Base-by-base conservation (phyloP, 2,888 invertebrate species). In the Tipula vernalis region DNA sequence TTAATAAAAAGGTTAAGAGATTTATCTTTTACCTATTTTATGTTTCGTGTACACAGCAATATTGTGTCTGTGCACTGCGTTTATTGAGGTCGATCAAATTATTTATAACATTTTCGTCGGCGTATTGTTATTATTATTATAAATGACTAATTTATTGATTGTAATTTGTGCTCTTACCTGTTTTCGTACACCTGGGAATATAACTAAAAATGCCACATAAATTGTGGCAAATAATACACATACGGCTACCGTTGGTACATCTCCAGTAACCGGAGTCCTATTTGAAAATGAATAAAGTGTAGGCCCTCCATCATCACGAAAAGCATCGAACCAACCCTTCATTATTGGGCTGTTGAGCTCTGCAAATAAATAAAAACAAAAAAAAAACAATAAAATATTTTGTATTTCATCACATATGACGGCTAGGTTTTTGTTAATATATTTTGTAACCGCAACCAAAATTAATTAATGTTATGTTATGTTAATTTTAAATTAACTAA, bases 281-380 rank as follows among this genome's bases (percentile, higher is more conserved):
- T 98, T 98, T 92, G 96, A 96, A 93, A 97, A 97, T 90, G 96
- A 96, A 93, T 99, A 99, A 89, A 98, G 95, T 89, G 98, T 98
- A 89, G 99, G 99, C 89, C 98, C 98, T 91, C 98, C 98, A 93
- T 98, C 97, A 93, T 95, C 96, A 91, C 99, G 96, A 94, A 98
- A 99, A 89, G 98, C 98, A 92, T 98, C 98, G 93, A 98, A 98
- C 98, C 98, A 98, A 93, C 98, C 98, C 94, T 95, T 96, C 97
- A 97, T 97, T 92, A 92, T 94, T 86, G 88, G 88, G 89, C 89
- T 89, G 89, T 89, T 89, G 89, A 88, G 89, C 88, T 89, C 90
- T 90, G 88, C 2, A 89, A 89, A 71, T 18, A 18, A 3, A 71
- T 8, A 57, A 57, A 5, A 39, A 39, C 39, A 39, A 6, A 39